Base-by-base conservation (phyloP, 2,888 invertebrate genomes). In the Rhamnusium bicolor region DNA sequence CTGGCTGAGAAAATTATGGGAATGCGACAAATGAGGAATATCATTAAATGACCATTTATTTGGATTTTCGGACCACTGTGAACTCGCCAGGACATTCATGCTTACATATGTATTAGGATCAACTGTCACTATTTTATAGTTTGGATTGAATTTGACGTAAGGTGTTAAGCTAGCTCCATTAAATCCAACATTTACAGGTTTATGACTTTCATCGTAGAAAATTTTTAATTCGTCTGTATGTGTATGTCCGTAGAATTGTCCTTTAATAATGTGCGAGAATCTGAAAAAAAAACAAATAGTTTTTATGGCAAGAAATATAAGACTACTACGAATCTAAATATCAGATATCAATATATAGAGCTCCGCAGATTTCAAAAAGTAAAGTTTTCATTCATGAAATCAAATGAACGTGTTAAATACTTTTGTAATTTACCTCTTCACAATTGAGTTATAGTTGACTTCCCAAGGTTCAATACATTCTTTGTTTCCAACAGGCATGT, bases 241-340 rank as follows among this genome's bases (percentile, higher is more conserved):
- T 0, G 93, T 93, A 85, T 96, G 96, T 0, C 96, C 97, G 83
- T 93, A 95, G 86, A 96, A 96, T 86, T 96, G 94, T 0, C 92
- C 96, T 2, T 90, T 90, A 65, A 97, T 94, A 21, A 92, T 95
- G 47, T 91, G 90, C 16, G 93, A 91, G 86, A 94, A 97, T 86
- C 96, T 77, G 24, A 32, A 68, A 73, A 56, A 72, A 27, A 51
- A 62, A 65, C 49, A 54, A 89, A n/a, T n/a, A n/a, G n/a, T n/a
- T n/a, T n/a, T n/a, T 24, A 24, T 6, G 24, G 2, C 24, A 24
- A 2, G n/a, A n/a, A n/a, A n/a, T n/a, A n/a, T n/a, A n/a, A n/a
- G n/a, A n/a, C n/a, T n/a, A n/a, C n/a, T n/a, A n/a, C n/a, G n/a
- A n/a, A n/a, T n/a, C n/a, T n/a, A n/a, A n/a, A n/a, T n/a, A n/a